Percentiles rank a stretch among this genome's conserved stretches.
These are phyloP conservation scores for Conus betulinus DNA, from an alignment of 1,140 invertebrate species.

Conservation along the genomic window DNA sequence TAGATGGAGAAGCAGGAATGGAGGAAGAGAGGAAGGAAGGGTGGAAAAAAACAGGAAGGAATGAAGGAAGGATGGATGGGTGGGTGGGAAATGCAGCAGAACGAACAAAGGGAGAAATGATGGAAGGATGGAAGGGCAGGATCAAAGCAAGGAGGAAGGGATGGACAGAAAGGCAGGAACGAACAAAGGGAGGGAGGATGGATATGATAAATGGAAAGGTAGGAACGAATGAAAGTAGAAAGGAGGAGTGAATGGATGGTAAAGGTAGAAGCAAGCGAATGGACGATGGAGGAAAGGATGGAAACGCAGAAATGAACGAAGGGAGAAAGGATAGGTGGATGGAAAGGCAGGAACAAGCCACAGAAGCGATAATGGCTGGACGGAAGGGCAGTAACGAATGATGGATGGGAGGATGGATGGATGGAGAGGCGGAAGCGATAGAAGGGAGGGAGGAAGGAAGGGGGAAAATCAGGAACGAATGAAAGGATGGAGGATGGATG, in stretches of 20 bases:
- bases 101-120: neutral
- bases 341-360: neutral
- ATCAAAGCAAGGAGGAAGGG: neutral
- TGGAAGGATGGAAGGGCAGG: too few relatives aligned
- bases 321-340: neutral
- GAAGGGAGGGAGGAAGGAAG: too few relatives aligned
- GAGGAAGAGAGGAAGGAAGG: too few relatives aligned
- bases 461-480: too few relatives aligned
- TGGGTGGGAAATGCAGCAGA: neutral
- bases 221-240: neutral
- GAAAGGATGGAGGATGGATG: too few relatives aligned
- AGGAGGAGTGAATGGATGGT: neutral
- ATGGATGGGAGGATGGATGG: too few relatives aligned
- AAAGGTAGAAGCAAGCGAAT: neutral
- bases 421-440: too few relatives aligned
- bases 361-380: too few relatives aligned
- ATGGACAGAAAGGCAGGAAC: neutral
- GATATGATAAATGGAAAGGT: too few relatives aligned
- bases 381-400: too few relatives aligned
- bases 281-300: neutral
- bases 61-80: neutral
- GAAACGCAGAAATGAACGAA: neutral
- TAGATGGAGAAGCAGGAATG: too few relatives aligned
- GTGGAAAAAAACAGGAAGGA: neutral
- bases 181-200: neutral